Percentiles rank a stretch among this genome's conserved stretches.
Conservation (phyloP, 2,888 invertebrate species). For the Cephonodes hylas region DNA sequence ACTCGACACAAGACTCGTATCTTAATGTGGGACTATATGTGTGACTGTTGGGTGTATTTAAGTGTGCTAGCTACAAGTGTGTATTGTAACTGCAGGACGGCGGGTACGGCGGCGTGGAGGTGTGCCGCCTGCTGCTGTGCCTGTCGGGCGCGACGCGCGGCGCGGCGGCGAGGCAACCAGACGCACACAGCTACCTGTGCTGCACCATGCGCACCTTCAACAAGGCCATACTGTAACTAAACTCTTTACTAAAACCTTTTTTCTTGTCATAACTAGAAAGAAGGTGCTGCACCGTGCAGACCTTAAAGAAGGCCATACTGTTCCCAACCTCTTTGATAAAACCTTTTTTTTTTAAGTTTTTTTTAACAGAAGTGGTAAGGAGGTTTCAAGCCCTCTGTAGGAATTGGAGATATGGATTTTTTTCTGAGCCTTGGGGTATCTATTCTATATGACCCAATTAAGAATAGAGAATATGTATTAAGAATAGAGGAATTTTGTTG, state of each 20-base stretch:
- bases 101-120: slow-evolving; percentile 71
- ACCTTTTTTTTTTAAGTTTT: too few relatives aligned
- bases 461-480: too few relatives aligned
- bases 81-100: slow-evolving; percentile 50
- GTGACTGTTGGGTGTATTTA: background rate
- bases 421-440: too few relatives aligned
- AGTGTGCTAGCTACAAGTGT: background rate
- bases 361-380: too few relatives aligned
- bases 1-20: background rate
- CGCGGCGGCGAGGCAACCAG: slow-evolving; percentile 50
- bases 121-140: slow-evolving; percentile 66
- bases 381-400: too few relatives aligned
- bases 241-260: background rate
- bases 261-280: background rate
- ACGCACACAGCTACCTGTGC: slow-evolving; percentile 69
- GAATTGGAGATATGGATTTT: too few relatives aligned
- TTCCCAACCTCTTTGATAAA: too few relatives aligned
- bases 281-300: too few relatives aligned
- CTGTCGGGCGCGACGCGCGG: slow-evolving; percentile 66
- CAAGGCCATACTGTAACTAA: slow-evolving; percentile 60
- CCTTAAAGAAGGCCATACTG: too few relatives aligned
- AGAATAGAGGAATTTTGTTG: too few relatives aligned
- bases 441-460: too few relatives aligned
- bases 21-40: background rate
- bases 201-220: slow-evolving; percentile 69